Conservation (phyloP, 2,888 invertebrate species). For the Furcula furcula region DNA sequence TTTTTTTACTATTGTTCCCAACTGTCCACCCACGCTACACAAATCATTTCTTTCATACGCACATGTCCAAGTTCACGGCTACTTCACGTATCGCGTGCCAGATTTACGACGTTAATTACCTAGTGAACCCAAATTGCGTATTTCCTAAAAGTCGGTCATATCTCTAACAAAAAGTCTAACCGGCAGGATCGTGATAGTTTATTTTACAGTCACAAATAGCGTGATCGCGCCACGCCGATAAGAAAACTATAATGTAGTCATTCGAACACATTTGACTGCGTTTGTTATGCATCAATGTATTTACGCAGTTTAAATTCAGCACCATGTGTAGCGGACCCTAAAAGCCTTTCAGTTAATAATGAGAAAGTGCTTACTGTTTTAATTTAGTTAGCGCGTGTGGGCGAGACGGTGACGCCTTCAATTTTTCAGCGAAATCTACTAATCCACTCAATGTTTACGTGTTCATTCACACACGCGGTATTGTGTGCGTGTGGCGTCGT, state of each 20-base stretch:
- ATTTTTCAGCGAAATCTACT: slow-evolving; percentile 26
- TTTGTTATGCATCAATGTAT: not conserved
- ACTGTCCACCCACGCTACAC: no score
- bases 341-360: slow-evolving; percentile 3
- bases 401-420: slow-evolving; percentile 5
- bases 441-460: slow-evolving; percentile 59
- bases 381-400: slow-evolving; percentile 4
- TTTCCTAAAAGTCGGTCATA: slow-evolving; percentile 9
- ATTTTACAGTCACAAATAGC: slow-evolving; percentile 15
- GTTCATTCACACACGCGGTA: slow-evolving; percentile 65
- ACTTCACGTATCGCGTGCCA: slow-evolving; percentile 41
- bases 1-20: no score
- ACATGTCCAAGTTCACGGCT: slow-evolving; percentile 60
- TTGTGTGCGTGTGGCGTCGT: slow-evolving; percentile 58
- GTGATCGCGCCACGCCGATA: slow-evolving; percentile 13
- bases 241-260: slow-evolving; percentile 19
- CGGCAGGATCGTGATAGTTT: slow-evolving; percentile 13
- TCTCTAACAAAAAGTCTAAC: slow-evolving; percentile 12
- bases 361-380: slow-evolving; percentile 3
- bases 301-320: no score
- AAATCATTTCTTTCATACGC: no score
- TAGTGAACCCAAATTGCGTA: slow-evolving; percentile 26
- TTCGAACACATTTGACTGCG: slow-evolving; percentile 1
- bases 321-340: no score
- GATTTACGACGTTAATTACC: slow-evolving; percentile 25